These are phyloP conservation scores for Himantopus leucocephalus DNA, from an alignment of 2,113 vertebrate genomes.

Conservation along the genomic window DNA sequence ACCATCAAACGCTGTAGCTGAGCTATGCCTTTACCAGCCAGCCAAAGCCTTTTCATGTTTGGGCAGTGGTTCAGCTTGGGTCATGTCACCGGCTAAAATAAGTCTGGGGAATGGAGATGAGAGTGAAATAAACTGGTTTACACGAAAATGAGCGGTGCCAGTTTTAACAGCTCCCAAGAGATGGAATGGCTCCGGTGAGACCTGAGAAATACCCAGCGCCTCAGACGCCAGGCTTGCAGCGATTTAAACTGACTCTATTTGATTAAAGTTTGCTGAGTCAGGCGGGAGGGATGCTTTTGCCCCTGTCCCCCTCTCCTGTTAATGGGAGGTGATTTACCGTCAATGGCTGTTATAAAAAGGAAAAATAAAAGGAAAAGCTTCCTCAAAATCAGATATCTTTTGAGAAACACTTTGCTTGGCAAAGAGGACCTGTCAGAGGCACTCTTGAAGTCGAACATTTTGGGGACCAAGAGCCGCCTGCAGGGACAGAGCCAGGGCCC, in stretches of 20 bases:
- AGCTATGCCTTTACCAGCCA: neutral
- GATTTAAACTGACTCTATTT: neutral
- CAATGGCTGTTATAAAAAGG: neutral
- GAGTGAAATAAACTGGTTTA: neutral
- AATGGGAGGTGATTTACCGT: neutral
- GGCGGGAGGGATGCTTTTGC: neutral
- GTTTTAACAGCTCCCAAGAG: neutral
- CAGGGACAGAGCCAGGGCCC: neutral
- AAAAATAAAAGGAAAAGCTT: neutral
- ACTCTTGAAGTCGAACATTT: neutral
- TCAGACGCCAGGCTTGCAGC: neutral
- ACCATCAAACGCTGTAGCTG: neutral
- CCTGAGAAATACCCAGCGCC: neutral
- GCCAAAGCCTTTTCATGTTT: neutral
- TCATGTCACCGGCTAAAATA: neutral
- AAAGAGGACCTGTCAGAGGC: neutral
- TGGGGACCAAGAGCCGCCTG: rapidly evolving
- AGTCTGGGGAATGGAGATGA: neutral
- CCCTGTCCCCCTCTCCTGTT: neutral
- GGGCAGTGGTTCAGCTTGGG: neutral
- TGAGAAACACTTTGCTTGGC: neutral
- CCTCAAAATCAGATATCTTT: neutral
- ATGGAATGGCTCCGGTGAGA: rapidly evolving
- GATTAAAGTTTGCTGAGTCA: neutral
- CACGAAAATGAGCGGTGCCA: neutral